Percentiles rank a stretch among this genome's conserved stretches.
These are phyloP conservation scores for Phrynosoma blainvillii DNA, from an alignment of 2,113 vertebrate species.

Conservation along the genomic window DNA sequence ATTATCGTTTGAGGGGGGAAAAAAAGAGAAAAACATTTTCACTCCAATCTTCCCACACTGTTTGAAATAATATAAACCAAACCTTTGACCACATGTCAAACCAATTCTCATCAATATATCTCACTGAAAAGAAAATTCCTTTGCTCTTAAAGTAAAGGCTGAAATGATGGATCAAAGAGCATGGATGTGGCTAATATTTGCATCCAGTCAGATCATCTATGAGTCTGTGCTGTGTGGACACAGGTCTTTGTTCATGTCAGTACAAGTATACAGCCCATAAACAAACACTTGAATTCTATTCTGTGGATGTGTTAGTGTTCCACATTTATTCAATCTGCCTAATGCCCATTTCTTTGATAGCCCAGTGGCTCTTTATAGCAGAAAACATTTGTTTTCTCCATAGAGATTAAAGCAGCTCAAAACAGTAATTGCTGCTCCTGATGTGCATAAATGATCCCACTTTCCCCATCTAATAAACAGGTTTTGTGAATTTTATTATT, in stretches of 20 bases:
- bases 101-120: not conserved
- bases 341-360: not conserved
- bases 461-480: not conserved
- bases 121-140: conserved; percentile 42
- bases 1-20: not conserved
- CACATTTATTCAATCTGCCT: not conserved
- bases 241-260: conserved; percentile 40
- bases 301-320: conserved; percentile 35
- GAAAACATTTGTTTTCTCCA: not conserved
- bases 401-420: not conserved
- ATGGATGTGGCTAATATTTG: conserved; percentile 43
- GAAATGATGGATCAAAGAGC: conserved; percentile 38
- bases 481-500: not conserved
- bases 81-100: not conserved
- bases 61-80: not conserved
- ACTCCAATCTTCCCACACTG: not conserved
- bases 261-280: conserved; percentile 35
- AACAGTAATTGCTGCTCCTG: not conserved
- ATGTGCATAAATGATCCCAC: not conserved
- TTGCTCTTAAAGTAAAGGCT: conserved; percentile 43
- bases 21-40: not conserved
- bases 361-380: fast-evolving
- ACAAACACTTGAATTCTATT: conserved; percentile 35
- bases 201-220: conserved; percentile 23
- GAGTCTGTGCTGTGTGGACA: conserved; percentile 37